phyloP scores from a whole-genome alignment of 2,797 vertebrate genomes.

The Moxostoma hubbsi region DNA sequence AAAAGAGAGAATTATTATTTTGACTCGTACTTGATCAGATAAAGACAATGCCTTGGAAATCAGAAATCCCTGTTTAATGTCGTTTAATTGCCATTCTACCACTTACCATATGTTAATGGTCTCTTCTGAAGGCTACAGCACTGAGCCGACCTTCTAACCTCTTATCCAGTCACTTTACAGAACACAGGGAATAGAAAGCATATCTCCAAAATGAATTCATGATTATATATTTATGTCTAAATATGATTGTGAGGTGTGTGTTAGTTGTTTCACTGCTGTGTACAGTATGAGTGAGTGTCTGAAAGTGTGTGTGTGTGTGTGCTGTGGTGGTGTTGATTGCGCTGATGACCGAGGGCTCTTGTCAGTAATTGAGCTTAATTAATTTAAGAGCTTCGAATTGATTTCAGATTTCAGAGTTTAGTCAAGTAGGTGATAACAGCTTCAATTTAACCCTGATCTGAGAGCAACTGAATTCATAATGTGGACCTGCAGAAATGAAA shows the following conservation, averaged over 20 bases:
- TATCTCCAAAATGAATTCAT: not conserved
- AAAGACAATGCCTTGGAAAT: too few species aligned
- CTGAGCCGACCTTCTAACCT: not conserved
- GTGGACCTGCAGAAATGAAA: not conserved
- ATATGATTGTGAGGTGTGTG: conserved; percentile 30
- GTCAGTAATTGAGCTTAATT: conserved; percentile 55
- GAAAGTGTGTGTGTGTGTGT: conserved; percentile 6
- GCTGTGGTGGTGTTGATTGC: conserved; percentile 22
- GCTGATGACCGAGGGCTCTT: conserved; percentile 51
- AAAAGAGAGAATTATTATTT: not conserved
- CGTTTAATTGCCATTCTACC: too few species aligned
- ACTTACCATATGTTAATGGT: too few species aligned
- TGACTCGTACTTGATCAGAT: not conserved
- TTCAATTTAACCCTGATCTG: conserved; percentile 38
- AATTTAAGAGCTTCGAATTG: conserved; percentile 40
- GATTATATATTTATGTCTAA: conserved; percentile 25
- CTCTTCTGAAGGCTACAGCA: not conserved
- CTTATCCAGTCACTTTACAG: conserved; percentile 3
- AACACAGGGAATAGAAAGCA: not conserved
- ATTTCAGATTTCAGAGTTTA: conserved; percentile 41
- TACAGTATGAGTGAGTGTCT: not conserved
- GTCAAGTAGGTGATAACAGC: conserved; percentile 38
- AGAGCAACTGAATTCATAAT: conserved; percentile 13
- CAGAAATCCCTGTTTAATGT: too few species aligned
- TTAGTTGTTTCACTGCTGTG: too few species aligned